Evolutionary conservation across 2,113 vertebrate genomes (phyloP).

Genomic region (Mustela nigripes): DNA sequence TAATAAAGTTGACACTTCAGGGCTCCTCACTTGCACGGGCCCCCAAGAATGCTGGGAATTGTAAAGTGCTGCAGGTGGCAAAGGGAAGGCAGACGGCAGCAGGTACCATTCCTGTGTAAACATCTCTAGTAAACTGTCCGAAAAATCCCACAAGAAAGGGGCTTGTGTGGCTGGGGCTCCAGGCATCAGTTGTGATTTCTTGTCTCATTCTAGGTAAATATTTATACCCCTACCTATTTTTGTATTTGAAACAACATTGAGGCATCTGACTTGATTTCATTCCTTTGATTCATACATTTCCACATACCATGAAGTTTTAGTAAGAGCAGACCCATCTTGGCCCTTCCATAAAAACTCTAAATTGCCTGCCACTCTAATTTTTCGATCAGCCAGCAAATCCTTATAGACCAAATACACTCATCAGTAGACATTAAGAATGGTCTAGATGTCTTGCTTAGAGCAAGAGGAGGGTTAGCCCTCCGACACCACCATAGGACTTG

Average conservation of each 20-base stretch:
- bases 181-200: background rate
- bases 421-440: background rate
- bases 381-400: background rate
- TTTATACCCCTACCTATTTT: background rate
- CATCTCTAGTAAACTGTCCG: background rate
- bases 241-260: background rate
- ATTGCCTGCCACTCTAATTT: background rate
- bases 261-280: background rate
- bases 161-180: background rate
- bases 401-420: background rate
- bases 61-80: background rate
- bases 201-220: background rate
- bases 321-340: background rate
- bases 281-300: background rate
- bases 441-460: background rate
- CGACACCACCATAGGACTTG: background rate
- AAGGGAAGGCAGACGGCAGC: background rate
- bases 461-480: no score
- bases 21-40: fast-evolving
- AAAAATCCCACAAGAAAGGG: background rate
- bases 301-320: background rate
- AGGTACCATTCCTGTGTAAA: background rate
- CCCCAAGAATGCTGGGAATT: background rate
- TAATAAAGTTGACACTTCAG: background rate
- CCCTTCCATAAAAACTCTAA: conserved; percentile 36